Evolutionary conservation across 2,888 invertebrate species (phyloP), one percentile per base, ranked within the genome.

Genomic region (Azorinus chamasolen): DNA sequence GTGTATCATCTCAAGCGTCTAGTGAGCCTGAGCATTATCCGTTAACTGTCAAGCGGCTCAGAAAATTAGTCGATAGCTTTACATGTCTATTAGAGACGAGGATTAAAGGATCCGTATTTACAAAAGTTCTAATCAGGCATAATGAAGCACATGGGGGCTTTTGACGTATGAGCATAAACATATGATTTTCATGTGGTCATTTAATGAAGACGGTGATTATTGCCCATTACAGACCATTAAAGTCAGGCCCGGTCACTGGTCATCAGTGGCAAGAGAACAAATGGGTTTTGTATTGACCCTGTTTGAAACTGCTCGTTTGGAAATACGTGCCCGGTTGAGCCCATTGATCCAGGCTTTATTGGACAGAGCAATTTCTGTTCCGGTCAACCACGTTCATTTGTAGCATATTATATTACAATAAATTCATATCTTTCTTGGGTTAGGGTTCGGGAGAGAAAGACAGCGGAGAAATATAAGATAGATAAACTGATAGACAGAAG

Each of bases 121-220:
- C 58, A 64, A 64, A 64, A 53, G 22, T 22, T 39, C 48, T 62
- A 66, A 76, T 70, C 76, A 57, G 27, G 41, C 62, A 66, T 65
- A 66, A 71, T 76, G 65, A 45, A 50, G 20, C 55, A 12, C 32
- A 45, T 43, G 25, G 51, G 22, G 20, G 51, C 53, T 39, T 39
- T 27, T 66, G 65, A 24, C 27, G 14, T 50, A 55, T 65, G 75
- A 79, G 50, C 41, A 71, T 48, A 61, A 75, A 63, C 79, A 79
- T 79, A 75, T 75, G 79, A 75, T 79, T 74, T 74, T 71, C 79
- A 46, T 62, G 71, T 64, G 79, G 79, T 75, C 79, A 79, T 41
- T 50, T 59, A 54, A 66, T 74, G 74, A 71, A 68, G 39, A 54
- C 50, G 57, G 54, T 63, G 51, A 71, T 75, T 75, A 75, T 64